Evolutionary conservation across 2,113 vertebrate species (phyloP).

Genomic region (Eretmochelys imbricata): DNA sequence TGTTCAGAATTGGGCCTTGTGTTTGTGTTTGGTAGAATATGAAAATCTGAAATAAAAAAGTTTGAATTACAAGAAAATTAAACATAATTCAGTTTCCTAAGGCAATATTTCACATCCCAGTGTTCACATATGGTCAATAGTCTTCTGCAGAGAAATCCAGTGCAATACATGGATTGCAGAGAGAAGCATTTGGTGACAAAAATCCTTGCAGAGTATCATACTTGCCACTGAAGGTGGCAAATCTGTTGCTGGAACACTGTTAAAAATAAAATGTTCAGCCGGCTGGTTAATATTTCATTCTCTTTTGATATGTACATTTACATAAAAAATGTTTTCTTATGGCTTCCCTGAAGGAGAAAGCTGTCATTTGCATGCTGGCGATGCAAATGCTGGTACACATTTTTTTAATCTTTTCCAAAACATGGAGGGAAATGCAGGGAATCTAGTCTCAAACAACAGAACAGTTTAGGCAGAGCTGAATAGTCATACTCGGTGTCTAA

Average conservation of each 20-base stretch:
- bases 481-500: not conserved
- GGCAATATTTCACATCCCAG: not conserved
- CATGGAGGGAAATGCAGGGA: not conserved
- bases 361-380: not conserved
- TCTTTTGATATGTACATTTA: constrained; percentile 36
- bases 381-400: not conserved
- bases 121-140: constrained; percentile 39
- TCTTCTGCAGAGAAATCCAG: not conserved
- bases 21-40: not conserved
- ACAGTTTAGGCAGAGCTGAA: not conserved
- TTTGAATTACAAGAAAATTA: constrained; percentile 18
- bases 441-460: constrained; percentile 3
- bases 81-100: constrained; percentile 11
- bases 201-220: not conserved
- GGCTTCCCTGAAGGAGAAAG: not conserved
- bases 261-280: constrained; percentile 41
- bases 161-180: constrained; percentile 28
- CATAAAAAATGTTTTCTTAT: constrained; percentile 10
- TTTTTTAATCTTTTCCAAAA: not conserved
- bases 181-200: not conserved
- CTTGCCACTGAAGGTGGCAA: not conserved
- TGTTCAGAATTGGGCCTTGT: not conserved
- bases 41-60: constrained; percentile 33
- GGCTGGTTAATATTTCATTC: constrained; percentile 27
- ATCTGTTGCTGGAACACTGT: not conserved